Evolutionary conservation across 2,888 invertebrate genomes (phyloP).

Genomic region (Synergus umbraculus): DNA sequence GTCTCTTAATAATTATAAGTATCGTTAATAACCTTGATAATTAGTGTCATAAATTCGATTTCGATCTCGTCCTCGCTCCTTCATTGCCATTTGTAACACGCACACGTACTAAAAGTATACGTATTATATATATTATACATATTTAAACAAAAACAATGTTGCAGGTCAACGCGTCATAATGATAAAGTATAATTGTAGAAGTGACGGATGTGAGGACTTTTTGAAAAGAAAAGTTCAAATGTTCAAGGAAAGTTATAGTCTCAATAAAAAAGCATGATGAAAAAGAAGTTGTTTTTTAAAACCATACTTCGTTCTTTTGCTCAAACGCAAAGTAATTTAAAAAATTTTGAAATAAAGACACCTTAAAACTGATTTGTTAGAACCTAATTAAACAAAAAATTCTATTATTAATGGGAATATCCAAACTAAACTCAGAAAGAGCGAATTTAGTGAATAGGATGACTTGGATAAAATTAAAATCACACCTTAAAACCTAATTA

Average conservation of each 20-base stretch:
- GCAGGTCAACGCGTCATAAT: constrained; percentile 62
- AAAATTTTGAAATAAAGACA: too few species aligned
- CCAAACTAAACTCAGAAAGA: too few species aligned
- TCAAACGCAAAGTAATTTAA: too few species aligned
- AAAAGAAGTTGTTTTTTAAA: constrained; percentile 34
- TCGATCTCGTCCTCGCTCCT: constrained; percentile 52
- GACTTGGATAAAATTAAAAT: not conserved
- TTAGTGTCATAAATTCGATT: constrained; percentile 53
- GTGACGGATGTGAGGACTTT: constrained; percentile 52
- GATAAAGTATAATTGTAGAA: constrained; percentile 57
- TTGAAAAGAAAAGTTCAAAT: constrained; percentile 43
- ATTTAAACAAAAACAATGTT: constrained; percentile 58
- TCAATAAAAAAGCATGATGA: constrained; percentile 57
- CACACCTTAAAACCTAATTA: not conserved
- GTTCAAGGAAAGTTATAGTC: constrained; percentile 55
- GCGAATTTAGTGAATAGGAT: too few species aligned
- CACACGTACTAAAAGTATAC: constrained; percentile 48
- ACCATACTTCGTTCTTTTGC: not conserved
- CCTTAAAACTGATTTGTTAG: too few species aligned
- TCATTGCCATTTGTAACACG: constrained; percentile 57
- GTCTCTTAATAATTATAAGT: constrained; percentile 60
- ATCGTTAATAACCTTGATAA: constrained; percentile 56
- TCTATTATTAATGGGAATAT: too few species aligned
- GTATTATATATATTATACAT: constrained; percentile 28
- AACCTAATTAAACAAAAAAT: too few species aligned